Evolutionary conservation across 2,797 vertebrate genomes (phyloP).

Genomic region (Gymnoscopelus microlampas): DNA sequence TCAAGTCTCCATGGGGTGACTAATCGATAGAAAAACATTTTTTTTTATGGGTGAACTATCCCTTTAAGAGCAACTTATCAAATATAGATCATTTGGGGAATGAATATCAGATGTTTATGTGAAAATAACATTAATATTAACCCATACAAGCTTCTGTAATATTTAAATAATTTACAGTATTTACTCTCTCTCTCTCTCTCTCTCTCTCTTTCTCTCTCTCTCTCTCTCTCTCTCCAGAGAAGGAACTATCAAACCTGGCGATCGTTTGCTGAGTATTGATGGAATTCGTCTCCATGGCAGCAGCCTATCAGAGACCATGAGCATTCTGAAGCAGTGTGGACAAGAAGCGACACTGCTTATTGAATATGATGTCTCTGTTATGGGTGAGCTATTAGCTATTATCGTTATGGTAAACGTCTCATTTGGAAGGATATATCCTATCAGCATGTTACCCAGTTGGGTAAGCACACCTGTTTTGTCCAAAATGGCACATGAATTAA

Average conservation of each 20-base stretch:
- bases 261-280: slow-evolving; percentile 94
- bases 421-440: too few species aligned
- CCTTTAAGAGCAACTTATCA: too few species aligned
- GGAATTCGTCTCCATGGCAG: slow-evolving; percentile 95
- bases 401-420: not conserved
- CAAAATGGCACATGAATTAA: too few species aligned
- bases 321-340: slow-evolving; percentile 96
- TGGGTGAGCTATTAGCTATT: slow-evolving; percentile 85
- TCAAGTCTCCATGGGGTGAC: too few species aligned
- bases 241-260: slow-evolving; percentile 93
- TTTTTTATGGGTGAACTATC: too few species aligned
- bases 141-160: too few species aligned
- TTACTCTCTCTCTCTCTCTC: slow-evolving; percentile 20
- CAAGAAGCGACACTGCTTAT: slow-evolving; percentile 95
- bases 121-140: too few species aligned
- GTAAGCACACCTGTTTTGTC: too few species aligned
- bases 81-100: slow-evolving; percentile 2
- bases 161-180: too few species aligned
- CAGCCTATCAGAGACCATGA: slow-evolving; percentile 93
- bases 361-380: slow-evolving; percentile 96
- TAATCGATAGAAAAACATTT: too few species aligned
- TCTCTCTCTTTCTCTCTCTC: slow-evolving; percentile 2
- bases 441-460: too few species aligned
- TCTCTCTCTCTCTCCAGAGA: slow-evolving; percentile 79
- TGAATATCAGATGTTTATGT: slow-evolving; percentile 13